Conservation (phyloP, 64 coral and sea anemone genomes). For the Pachyseris speciosa region DNA sequence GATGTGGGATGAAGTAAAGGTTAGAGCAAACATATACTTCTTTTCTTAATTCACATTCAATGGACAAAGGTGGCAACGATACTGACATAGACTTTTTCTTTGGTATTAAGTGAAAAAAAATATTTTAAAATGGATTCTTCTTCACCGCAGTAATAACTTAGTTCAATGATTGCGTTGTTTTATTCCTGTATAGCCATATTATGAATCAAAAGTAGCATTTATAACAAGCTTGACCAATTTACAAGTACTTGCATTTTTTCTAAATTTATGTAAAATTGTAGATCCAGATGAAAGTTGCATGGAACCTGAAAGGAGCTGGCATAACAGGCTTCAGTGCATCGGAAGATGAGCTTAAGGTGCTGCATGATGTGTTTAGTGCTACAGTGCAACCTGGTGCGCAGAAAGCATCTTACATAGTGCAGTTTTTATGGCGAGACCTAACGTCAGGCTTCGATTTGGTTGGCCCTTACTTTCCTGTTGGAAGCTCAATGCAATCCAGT, state of each 20-base stretch:
- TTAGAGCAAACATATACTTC: not conserved
- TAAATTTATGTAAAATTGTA: not conserved
- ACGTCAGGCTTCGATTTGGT: not conserved
- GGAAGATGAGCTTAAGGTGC: conserved; percentile 5
- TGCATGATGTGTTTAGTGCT: conserved; percentile 8
- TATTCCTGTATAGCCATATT: no score
- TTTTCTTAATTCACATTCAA: not conserved
- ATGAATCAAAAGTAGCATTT: no score
- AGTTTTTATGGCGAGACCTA: not conserved
- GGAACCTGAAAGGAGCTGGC: conserved; percentile 23
- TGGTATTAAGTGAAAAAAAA: no score
- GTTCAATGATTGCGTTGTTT: no score
- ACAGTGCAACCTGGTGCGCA: not conserved
- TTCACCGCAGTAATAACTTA: no score
- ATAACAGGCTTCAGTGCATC: conserved; percentile 7
- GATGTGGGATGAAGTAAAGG: conserved; percentile 75
- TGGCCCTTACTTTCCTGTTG: conserved; percentile 22
- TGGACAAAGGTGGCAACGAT: not conserved
- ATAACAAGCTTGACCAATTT: not conserved
- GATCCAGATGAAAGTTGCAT: conserved; percentile 14
- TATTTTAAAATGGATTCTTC: no score
- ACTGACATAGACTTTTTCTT: no score
- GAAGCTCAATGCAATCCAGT: not conserved
- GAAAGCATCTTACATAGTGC: not conserved
- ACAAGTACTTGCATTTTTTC: not conserved